phyloP scores from a whole-genome alignment of 1,140 invertebrate species.

The Philotrypesis tridentata region DNA sequence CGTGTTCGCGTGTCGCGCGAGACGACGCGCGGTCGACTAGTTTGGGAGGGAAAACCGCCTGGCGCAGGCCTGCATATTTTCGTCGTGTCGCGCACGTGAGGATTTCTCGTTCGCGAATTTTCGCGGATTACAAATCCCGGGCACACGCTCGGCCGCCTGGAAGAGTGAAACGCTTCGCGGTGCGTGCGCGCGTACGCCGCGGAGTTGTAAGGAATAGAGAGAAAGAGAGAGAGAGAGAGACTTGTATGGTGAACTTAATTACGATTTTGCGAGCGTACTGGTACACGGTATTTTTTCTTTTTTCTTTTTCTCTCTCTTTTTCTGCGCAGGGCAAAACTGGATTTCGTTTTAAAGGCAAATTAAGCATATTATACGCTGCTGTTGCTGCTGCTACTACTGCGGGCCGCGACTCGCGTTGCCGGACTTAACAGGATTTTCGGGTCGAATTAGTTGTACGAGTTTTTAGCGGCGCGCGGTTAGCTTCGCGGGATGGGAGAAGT shows the following conservation, averaged over 20 bases:
- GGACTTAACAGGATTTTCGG: neutral
- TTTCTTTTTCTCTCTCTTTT: neutral
- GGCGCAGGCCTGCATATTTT: neutral
- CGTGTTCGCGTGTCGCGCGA: too few relatives aligned
- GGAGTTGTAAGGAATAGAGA: too few relatives aligned
- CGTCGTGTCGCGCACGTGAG: neutral
- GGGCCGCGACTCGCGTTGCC: neutral
- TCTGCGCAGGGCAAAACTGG: neutral
- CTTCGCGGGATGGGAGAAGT: neutral
- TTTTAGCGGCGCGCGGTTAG: neutral
- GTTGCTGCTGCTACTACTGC: too few relatives aligned
- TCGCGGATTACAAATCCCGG: neutral
- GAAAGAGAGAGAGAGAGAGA: neutral
- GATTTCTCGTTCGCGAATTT: conserved; percentile 8
- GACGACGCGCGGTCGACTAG: too few relatives aligned
- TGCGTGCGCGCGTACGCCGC: neutral
- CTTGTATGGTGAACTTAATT: neutral
- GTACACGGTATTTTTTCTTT: conserved; percentile 5
- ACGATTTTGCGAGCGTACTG: neutral
- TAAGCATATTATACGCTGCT: neutral
- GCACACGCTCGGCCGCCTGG: neutral
- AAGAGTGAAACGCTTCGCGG: neutral
- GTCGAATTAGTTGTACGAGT: neutral
- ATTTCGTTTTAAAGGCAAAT: neutral
- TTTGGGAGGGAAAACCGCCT: neutral